A percentile compares a stretch with the other conserved stretches of the same genome.
Conservation (phyloP, 2,888 invertebrate genomes). For the Cataglyphis cursor region DNA sequence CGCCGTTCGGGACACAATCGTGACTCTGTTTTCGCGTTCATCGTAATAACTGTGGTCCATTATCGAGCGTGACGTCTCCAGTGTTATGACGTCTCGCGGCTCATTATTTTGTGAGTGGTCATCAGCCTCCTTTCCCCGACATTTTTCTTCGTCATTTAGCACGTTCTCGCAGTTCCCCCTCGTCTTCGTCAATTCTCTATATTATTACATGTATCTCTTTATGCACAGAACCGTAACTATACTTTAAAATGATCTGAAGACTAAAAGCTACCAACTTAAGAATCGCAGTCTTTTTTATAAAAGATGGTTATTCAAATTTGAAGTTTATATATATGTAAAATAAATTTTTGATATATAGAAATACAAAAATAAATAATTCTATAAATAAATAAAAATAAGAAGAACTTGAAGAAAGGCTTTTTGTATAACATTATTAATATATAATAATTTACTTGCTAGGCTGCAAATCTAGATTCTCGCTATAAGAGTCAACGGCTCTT, state of each 20-base stretch:
- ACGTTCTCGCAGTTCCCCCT: conserved; percentile 13
- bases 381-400: neutral
- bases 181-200: conserved; percentile 7
- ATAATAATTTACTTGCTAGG: neutral
- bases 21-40: conserved; percentile 71
- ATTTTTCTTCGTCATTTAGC: conserved; percentile 28
- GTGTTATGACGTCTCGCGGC: conserved; percentile 61
- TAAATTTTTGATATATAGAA: neutral
- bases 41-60: conserved; percentile 75
- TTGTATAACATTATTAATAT: neutral
- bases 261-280: neutral
- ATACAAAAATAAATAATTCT: neutral
- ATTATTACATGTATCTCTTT: conserved; percentile 16
- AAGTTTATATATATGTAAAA: neutral
- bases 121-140: conserved; percentile 35
- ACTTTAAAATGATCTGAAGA: neutral
- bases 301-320: neutral
- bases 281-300: neutral
- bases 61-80: conserved; percentile 74
- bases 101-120: conserved; percentile 72
- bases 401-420: neutral
- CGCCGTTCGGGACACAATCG: conserved; percentile 62
- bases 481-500: neutral
- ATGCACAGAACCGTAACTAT: conserved; percentile 5
- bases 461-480: conserved; percentile 4